Percentiles rank a stretch among this genome's conserved stretches.
These are phyloP conservation scores for Tinea pellionella DNA, from an alignment of 2,888 invertebrate species.

Conservation along the genomic window DNA sequence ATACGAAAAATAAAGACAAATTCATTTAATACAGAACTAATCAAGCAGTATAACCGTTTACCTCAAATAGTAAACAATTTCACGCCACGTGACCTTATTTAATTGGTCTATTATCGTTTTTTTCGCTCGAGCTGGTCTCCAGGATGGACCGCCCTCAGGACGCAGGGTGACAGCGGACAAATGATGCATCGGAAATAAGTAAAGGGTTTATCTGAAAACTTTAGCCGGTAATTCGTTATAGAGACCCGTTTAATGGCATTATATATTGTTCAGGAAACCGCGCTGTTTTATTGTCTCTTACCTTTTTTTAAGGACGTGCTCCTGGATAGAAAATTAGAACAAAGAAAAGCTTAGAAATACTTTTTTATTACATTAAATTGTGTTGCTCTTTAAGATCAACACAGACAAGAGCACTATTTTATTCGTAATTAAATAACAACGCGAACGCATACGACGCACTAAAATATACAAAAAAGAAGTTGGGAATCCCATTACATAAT, in stretches of 20 bases:
- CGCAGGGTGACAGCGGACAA: constrained; percentile 14
- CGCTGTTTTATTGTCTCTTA: constrained; percentile 7
- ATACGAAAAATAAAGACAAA: no score
- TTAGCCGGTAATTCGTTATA: constrained; percentile 13
- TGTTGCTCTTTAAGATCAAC: no score
- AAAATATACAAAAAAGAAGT: no score
- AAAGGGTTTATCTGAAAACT: constrained; percentile 13
- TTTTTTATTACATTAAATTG: no score
- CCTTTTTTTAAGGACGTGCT: not conserved
- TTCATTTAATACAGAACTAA: not conserved
- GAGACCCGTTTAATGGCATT: constrained; percentile 11
- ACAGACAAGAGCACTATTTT: no score
- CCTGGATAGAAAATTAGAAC: not conserved
- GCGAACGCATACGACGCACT: no score
- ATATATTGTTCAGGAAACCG: not conserved
- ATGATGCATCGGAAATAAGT: constrained; percentile 15
- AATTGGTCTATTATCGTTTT: constrained; percentile 14
- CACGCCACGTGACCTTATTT: constrained; percentile 11
- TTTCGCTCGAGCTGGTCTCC: constrained; percentile 12
- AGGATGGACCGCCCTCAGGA: constrained; percentile 10
- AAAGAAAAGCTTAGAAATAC: no score
- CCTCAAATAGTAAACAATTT: constrained; percentile 14
- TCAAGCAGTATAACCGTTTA: not conserved
- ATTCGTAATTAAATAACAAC: no score
- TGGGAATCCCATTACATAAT: no score